Evolutionary conservation across 2,113 vertebrate species (phyloP).

Genomic region (Amazona guildingii): DNA sequence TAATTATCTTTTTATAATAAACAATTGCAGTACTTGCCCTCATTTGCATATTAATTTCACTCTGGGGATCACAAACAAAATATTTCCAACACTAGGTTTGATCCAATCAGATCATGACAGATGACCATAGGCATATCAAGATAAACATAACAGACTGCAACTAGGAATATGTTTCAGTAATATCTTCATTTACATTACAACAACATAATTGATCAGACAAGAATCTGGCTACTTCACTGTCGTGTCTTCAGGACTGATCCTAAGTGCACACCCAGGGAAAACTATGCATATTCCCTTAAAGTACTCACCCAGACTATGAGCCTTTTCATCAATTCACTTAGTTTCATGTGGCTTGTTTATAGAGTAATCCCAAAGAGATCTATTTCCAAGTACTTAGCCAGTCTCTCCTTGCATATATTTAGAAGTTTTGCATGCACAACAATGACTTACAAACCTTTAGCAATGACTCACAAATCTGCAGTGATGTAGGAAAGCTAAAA

Average conservation of each 20-base stretch:
- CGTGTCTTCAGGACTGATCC: not conserved
- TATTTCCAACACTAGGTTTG: not conserved
- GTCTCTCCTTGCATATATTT: not conserved
- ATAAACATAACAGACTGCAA: not conserved
- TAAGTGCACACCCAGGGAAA: not conserved
- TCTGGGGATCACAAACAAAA: not conserved
- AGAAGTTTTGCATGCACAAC: not conserved
- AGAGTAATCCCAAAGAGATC: not conserved
- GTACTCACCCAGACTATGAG: not conserved
- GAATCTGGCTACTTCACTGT: not conserved
- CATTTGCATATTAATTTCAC: not conserved
- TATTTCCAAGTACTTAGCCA: not conserved
- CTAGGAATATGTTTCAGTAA: not conserved
- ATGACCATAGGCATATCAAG: not conserved
- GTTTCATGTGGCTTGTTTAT: not conserved
- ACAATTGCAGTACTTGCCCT: not conserved
- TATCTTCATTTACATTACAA: not conserved
- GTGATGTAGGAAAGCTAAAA: not conserved
- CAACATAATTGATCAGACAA: not conserved
- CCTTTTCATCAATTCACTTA: not conserved
- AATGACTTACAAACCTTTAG: not conserved
- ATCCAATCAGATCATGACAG: not conserved
- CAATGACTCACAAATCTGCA: not conserved
- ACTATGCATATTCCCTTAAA: not conserved
- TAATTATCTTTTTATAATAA: not conserved